Conservation (phyloP, 2,113 vertebrate genomes). For the Fulmarus glacialis region DNA sequence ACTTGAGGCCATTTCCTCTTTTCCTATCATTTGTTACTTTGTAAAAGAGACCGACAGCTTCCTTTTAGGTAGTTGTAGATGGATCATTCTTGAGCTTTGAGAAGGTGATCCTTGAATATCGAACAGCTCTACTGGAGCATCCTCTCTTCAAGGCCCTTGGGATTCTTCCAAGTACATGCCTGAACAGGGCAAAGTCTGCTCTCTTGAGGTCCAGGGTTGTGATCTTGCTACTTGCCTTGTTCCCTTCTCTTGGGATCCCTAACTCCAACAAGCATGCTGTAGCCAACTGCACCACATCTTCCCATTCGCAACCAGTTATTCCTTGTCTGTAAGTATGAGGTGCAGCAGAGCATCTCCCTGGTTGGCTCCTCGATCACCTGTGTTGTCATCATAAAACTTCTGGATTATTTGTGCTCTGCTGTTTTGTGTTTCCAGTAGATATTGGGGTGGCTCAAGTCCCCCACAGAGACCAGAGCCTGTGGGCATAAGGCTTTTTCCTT, state of each 20-base stretch:
- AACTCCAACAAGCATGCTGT: not conserved
- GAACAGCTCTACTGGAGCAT: not conserved
- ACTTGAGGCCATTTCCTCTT: too few relatives aligned
- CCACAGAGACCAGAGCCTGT: not conserved
- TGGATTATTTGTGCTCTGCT: not conserved
- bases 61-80: not conserved
- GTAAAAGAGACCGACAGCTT: not conserved
- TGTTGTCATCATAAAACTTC: not conserved
- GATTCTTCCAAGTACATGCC: not conserved
- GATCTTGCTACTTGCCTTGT: not conserved
- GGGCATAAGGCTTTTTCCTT: not conserved
- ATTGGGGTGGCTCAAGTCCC: not conserved
- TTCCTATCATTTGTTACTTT: too few relatives aligned
- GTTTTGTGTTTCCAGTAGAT: not conserved
- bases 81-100: not conserved
- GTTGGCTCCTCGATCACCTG: not conserved
- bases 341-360: not conserved
- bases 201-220: not conserved
- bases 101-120: not conserved
- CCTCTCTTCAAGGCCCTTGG: not conserved
- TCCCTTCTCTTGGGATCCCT: not conserved
- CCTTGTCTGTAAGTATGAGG: not conserved
- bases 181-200: not conserved
- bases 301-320: not conserved
- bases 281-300: not conserved